Evolutionary conservation across 2,113 vertebrate genomes (phyloP).

Genomic region (Eupsittula cactorum): DNA sequence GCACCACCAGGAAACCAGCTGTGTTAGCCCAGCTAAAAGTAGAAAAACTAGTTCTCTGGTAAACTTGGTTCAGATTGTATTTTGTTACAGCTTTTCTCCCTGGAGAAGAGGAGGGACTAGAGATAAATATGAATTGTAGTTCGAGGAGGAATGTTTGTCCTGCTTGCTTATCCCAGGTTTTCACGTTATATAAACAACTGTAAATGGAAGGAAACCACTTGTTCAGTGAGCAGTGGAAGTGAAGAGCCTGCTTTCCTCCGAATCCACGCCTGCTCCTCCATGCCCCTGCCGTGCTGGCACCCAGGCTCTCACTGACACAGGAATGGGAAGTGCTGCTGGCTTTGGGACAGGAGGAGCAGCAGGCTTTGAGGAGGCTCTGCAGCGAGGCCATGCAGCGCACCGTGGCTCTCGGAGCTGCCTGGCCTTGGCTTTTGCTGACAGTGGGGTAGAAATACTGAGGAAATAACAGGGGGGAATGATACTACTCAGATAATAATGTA

Average conservation of each 20-base stretch:
- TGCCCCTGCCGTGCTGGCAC: not conserved
- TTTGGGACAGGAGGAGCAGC: not conserved
- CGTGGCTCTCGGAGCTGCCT: not conserved
- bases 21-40: not conserved
- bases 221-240: not conserved
- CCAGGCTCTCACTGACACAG: rapidly evolving
- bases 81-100: not conserved
- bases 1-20: not conserved
- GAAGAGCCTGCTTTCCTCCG: not conserved
- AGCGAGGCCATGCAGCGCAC: rapidly evolving
- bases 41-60: not conserved
- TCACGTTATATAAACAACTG: not conserved
- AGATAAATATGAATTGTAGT: not conserved
- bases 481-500: not conserved
- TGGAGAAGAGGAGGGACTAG: not conserved
- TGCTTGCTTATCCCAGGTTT: not conserved
- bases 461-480: not conserved
- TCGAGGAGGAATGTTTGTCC: not conserved
- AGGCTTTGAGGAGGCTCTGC: not conserved
- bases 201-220: not conserved
- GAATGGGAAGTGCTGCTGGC: rapidly evolving
- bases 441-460: not conserved
- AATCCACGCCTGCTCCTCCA: rapidly evolving
- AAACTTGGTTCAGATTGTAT: not conserved
- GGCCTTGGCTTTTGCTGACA: not conserved